phyloP scores from a whole-genome alignment of 2,797 vertebrate species.

The Coluber constrictor region DNA sequence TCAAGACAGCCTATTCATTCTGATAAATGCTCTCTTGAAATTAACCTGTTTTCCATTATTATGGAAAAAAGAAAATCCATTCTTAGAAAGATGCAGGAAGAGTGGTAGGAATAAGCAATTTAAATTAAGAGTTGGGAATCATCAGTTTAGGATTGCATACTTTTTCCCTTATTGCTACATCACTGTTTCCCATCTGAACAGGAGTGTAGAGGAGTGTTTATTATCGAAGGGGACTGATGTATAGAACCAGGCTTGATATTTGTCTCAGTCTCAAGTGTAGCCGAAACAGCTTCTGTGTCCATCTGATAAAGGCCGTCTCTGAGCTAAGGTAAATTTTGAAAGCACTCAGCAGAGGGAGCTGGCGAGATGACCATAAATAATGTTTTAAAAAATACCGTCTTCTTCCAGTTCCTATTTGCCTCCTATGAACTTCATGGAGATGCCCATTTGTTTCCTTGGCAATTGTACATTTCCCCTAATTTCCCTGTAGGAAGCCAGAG shows the following conservation, averaged over 20 bases:
- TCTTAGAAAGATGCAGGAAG: background rate
- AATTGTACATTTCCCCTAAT: background rate
- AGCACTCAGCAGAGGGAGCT: background rate
- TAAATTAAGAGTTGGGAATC: background rate
- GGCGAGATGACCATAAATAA: background rate
- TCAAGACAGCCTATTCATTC: background rate
- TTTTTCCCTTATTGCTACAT: background rate
- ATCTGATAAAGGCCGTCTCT: background rate
- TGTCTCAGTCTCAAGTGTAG: background rate
- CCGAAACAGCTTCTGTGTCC: background rate
- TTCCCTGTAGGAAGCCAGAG: background rate
- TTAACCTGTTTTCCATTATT: background rate
- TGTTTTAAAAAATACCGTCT: background rate
- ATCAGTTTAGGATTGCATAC: background rate
- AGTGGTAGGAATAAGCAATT: background rate
- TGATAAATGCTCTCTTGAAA: background rate
- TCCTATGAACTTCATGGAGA: background rate
- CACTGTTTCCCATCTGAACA: background rate
- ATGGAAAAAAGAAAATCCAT: background rate
- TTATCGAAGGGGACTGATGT: background rate
- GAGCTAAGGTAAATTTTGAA: background rate
- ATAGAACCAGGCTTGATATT: background rate
- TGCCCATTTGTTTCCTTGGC: background rate
- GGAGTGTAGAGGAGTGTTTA: background rate
- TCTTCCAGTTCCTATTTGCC: background rate